Evolutionary conservation across 2,888 invertebrate genomes (phyloP), one percentile per base, ranked within the genome.

Genomic region (Capitulum mitella): DNA sequence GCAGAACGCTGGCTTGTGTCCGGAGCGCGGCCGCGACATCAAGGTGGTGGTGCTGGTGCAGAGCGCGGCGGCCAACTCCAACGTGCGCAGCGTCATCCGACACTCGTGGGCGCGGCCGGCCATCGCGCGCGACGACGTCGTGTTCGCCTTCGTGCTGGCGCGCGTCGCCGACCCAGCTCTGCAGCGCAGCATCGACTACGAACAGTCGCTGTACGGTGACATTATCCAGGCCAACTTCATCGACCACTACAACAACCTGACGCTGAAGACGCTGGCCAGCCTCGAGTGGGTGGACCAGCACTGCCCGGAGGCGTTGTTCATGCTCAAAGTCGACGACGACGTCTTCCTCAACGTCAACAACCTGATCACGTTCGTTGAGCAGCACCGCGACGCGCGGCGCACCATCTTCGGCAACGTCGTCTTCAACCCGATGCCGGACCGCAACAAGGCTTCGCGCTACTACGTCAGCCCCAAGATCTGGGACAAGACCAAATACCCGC

Each of bases 191-290:
- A 46, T 76, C 46, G 76, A 76, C 14, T 48, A 76, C 76, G 76
- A 76, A 16, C 29, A 43, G 26, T 48, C 43, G 16, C 76, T 76
- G 29, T 54, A 78, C 75, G 78, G 75, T 8, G 78, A 78, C 32
- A 75, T 78, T 40, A 10, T 78, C 6, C 78, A 78, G 54, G 78
- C 78, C 22, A 43, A 74, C 46, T 74, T 78, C 32, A 32, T 70
- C 54, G 78, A 78, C 40, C 78, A 78, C 78, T 78, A 78, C 75
- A 74, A 78, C 78, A 78, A 78, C 78, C 78, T 78, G 14, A 78
- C 78, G 40, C 51, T 78, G 14, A 78, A 78, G 19, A 43, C 70
- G 40, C 43, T 78, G 29, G 70, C 75, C 29, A 34, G 32, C 26
- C 37, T 78, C 32, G 54, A 75, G 8, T 78, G 54, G 70, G 40